Evolutionary conservation across 2,113 vertebrate genomes (phyloP).

Genomic region (Mola mola): DNA sequence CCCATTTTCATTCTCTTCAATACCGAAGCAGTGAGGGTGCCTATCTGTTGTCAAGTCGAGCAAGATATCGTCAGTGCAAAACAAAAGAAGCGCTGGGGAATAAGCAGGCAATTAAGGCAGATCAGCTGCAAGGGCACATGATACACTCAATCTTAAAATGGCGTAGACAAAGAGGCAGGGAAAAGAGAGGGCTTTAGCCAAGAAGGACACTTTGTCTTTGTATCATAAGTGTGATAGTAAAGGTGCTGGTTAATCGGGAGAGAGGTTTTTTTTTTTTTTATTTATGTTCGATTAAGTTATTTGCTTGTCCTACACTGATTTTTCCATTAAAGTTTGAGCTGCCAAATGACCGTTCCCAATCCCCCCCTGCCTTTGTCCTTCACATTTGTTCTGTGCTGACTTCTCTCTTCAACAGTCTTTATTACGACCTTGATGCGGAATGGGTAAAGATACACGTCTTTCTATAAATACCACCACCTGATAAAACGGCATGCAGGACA

Average conservation of each 20-base stretch:
- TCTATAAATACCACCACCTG: conserved; percentile 1
- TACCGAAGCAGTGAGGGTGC: conserved; percentile 23
- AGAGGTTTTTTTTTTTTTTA: not conserved
- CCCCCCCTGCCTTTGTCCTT: not conserved
- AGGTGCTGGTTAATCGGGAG: too few relatives aligned
- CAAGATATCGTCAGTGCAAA: conserved; percentile 47
- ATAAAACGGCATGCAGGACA: not conserved
- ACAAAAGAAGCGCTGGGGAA: conserved; percentile 44
- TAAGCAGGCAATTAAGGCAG: conserved; percentile 48
- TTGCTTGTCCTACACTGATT: conserved; percentile 10
- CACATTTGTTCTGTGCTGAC: not conserved
- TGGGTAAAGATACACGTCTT: not conserved
- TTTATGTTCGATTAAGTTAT: conserved; percentile 14
- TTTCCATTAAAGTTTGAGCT: not conserved
- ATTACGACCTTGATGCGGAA: conserved; percentile 45
- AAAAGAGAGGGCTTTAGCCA: not conserved
- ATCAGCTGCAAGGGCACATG: conserved; percentile 43
- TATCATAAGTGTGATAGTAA: too few relatives aligned
- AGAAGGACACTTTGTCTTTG: conserved; percentile 34
- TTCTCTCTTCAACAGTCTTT: not conserved
- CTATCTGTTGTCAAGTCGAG: conserved; percentile 41
- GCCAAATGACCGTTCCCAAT: not conserved
- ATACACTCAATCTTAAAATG: conserved; percentile 35
- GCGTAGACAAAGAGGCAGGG: conserved; percentile 11
- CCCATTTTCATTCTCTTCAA: conserved; percentile 1